These are phyloP conservation scores for Laupala kohalensis DNA, from an alignment of 1,140 invertebrate species.

Conservation along the genomic window DNA sequence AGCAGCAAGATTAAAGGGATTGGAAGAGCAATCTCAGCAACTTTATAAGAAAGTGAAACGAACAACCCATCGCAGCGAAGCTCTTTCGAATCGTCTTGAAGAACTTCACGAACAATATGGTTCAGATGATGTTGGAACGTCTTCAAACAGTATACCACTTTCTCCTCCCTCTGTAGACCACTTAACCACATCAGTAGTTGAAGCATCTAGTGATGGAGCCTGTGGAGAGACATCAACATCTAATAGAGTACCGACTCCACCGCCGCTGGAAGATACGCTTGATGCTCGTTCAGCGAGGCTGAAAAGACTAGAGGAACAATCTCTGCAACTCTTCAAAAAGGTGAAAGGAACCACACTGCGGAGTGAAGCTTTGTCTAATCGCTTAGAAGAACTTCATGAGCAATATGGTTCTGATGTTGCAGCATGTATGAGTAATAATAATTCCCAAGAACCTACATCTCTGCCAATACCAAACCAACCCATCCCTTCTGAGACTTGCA, in stretches of 20 bases:
- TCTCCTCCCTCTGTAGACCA: neutral
- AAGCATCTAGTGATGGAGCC: neutral
- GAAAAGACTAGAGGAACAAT: slow-evolving; percentile 52
- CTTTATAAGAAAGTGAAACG: slow-evolving; percentile 47
- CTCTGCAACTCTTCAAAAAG: slow-evolving; percentile 47
- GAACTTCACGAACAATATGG: slow-evolving; percentile 25
- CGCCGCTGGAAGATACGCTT: neutral
- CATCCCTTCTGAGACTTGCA: neutral
- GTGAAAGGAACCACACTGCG: slow-evolving; percentile 44
- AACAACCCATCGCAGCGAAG: slow-evolving; percentile 42
- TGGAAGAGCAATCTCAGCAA: slow-evolving; percentile 54
- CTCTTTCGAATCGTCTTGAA: slow-evolving; percentile 37
- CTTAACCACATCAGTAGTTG: neutral
- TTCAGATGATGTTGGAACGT: neutral
- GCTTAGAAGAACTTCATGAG: slow-evolving; percentile 33
- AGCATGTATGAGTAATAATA: slow-evolving; percentile 11
- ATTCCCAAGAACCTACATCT: slow-evolving; percentile 22
- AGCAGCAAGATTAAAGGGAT: slow-evolving; percentile 43
- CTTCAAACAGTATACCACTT: neutral
- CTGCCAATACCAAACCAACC: slow-evolving; percentile 30
- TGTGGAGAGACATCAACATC: neutral
- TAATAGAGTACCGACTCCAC: neutral
- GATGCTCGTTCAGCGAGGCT: slow-evolving; percentile 46
- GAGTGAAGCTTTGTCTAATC: slow-evolving; percentile 41
- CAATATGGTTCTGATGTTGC: slow-evolving; percentile 25